phyloP scores from a whole-genome alignment of 2,113 vertebrate species.

The Delphinus delphis region DNA sequence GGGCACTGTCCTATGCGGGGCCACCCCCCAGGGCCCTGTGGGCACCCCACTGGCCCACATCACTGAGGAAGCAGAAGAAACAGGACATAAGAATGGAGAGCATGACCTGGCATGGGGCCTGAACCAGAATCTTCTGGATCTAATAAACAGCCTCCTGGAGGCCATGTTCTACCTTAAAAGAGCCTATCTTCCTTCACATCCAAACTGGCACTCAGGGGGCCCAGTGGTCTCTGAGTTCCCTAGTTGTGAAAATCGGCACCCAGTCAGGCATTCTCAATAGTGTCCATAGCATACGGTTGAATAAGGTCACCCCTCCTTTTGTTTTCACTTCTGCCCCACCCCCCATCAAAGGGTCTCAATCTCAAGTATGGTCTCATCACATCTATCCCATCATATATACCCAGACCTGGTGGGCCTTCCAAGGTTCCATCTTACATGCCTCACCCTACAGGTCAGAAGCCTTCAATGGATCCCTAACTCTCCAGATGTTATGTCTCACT shows the following conservation, averaged over 20 bases:
- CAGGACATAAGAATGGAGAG: not conserved
- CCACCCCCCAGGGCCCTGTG: not conserved
- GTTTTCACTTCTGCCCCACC: not conserved
- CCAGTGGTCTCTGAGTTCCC: not conserved
- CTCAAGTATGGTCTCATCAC: not conserved
- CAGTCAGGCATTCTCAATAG: not conserved
- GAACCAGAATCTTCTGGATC: not conserved
- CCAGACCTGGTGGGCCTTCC: not conserved
- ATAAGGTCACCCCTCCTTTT: not conserved
- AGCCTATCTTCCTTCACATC: not conserved
- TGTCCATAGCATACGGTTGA: not conserved
- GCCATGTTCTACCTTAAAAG: not conserved
- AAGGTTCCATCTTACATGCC: not conserved
- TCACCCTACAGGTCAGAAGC: not conserved
- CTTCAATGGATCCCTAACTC: not conserved
- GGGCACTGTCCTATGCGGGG: not conserved
- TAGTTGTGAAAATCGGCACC: not conserved
- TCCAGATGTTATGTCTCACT: not conserved
- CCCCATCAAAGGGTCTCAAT: not conserved
- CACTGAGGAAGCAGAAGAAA: conserved; percentile 45
- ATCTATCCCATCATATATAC: not conserved
- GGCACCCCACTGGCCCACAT: not conserved
- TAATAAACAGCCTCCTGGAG: conserved; percentile 57
- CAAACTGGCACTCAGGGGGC: not conserved
- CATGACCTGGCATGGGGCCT: not conserved